Evolutionary conservation across 2,797 vertebrate species (phyloP), one percentile per base, ranked within the genome.

Genomic region (Eulemur rubriventer): DNA sequence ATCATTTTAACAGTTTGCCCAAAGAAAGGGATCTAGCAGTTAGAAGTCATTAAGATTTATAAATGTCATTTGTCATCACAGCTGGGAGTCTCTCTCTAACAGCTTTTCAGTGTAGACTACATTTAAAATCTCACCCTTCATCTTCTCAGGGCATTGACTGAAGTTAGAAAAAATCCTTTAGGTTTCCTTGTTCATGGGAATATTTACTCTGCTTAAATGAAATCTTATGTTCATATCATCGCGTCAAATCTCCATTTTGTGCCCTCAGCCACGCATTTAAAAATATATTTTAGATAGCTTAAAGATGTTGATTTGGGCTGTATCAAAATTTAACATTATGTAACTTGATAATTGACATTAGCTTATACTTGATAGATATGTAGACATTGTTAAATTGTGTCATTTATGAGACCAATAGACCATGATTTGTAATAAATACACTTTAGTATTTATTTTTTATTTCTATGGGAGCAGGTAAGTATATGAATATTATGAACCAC

Each of bases 31-130:
- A 76, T 57, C 89, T 0, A 59, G 38, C 38, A 72, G 55, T 93
- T 86, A 59, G 57, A 89, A 70, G 38, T 95, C 92, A 65, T 57
- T 93, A 78, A 87, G 67, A 72, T 83, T 84, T 87, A 76, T n/a
- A 95, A 81, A 92, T 16, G 48, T 59, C 72, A 94, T 82, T 96
- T 96, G 91, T 92, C 72, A 72, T 73, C 55, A 59, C 57, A 79
- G 20, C 70, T 82, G 61, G 48, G 57, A 84, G 22, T 96, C 84
- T 75, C 48, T 46, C 46, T 96, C 33, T 41, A 79, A 91, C 17
- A 85, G 83, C 17, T 69, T 81, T 78, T 72, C 20, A n/a, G n/a
- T 28, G 26, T 78, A 52, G 26, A 79, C 52, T 38, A 55, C n/a
- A 10, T 73, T 73, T 94, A 26, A 52, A 61, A 78, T 24, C 43